phyloP scores from a whole-genome alignment of 1,140 invertebrate species.

The Paramacrobiotus metropolitanus region DNA sequence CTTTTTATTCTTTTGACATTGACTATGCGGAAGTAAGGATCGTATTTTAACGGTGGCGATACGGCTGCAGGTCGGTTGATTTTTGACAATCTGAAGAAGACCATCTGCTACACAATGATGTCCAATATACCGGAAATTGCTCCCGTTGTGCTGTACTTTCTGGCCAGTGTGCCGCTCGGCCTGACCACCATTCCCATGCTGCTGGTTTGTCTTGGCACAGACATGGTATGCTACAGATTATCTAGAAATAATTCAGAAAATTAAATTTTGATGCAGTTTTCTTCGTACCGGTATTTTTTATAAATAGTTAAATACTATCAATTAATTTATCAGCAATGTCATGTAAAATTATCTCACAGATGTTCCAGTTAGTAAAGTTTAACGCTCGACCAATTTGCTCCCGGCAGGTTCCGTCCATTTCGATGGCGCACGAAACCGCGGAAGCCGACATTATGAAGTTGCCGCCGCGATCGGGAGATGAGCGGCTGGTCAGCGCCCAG shows the following conservation, averaged over 20 bases:
- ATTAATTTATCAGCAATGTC: no score
- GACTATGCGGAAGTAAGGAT: no score
- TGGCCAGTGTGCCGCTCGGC: constrained; percentile 18
- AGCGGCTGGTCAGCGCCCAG: constrained; percentile 82
- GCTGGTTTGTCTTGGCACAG: constrained; percentile 97
- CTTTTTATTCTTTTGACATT: no score
- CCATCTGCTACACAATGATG: constrained; percentile 21
- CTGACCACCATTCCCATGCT: constrained; percentile 19
- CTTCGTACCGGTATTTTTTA: no score
- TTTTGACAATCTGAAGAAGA: constrained; percentile 26
- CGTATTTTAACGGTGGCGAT: neutral
- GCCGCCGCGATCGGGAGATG: constrained; percentile 70
- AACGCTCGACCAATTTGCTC: no score
- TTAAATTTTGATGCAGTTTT: no score
- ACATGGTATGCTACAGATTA: constrained; percentile 42
- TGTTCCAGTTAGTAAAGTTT: neutral
- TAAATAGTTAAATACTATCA: no score
- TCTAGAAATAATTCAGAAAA: no score
- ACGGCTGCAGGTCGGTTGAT: constrained; percentile 17
- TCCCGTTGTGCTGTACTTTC: constrained; percentile 20
- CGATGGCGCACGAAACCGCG: constrained; percentile 80
- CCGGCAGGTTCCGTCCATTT: constrained; percentile 85
- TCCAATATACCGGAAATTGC: constrained; percentile 20
- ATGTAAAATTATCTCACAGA: neutral
- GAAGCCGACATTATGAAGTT: constrained; percentile 94